phyloP scores from a whole-genome alignment of 2,113 vertebrate species.

The Rhombomys opimus region DNA sequence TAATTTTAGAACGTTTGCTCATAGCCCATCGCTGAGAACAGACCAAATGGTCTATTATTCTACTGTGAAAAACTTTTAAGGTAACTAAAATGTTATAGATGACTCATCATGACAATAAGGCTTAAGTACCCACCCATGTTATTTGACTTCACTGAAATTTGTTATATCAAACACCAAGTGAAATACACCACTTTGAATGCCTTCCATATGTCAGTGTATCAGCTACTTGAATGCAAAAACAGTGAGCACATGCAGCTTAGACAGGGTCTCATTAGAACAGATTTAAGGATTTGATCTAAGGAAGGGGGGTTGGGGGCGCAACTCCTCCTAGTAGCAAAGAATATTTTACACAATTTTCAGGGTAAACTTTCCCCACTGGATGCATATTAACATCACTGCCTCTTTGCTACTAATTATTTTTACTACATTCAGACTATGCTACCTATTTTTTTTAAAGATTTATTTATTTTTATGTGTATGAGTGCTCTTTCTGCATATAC shows the following conservation, averaged over 20 bases:
- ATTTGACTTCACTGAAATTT: constrained; percentile 31
- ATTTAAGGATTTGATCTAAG: background rate
- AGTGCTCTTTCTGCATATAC: background rate
- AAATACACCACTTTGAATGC: background rate
- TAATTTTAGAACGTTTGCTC: background rate
- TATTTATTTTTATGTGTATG: background rate
- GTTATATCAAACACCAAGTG: background rate
- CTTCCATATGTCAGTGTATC: background rate
- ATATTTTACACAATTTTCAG: constrained; percentile 39
- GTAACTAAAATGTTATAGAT: constrained; percentile 3
- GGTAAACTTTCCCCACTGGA: background rate
- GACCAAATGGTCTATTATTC: background rate
- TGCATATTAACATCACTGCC: constrained; percentile 40
- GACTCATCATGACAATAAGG: constrained; percentile 11
- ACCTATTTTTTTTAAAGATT: too few relatives aligned
- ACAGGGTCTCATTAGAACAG: background rate
- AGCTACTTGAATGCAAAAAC: background rate
- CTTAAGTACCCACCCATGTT: background rate
- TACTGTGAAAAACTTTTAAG: constrained; percentile 40
- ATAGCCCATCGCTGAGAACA: background rate
- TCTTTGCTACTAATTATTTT: constrained; percentile 31
- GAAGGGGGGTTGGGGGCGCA: background rate
- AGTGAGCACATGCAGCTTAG: background rate
- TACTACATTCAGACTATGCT: background rate
- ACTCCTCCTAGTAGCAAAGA: constrained; percentile 48